Percentiles rank a stretch among this genome's conserved stretches.
phyloP scores from a whole-genome alignment of 2,888 invertebrate species.

The Blastobasis lacticolella region DNA sequence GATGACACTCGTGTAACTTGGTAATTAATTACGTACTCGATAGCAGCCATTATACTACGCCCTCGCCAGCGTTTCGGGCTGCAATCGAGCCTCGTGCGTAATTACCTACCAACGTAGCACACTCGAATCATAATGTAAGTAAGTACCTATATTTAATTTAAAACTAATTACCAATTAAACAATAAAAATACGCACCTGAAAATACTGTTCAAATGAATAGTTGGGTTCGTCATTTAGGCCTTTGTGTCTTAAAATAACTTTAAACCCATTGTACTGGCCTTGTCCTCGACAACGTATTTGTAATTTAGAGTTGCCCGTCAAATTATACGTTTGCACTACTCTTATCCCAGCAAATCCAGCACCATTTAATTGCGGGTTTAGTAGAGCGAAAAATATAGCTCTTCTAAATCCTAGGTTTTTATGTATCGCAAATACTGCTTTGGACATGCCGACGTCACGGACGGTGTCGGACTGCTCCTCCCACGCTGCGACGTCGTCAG shows the following conservation, averaged over 20 bases:
- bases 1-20: too few species aligned
- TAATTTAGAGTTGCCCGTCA: conserved; percentile 62
- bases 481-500: conserved; percentile 70
- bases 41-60: too few species aligned
- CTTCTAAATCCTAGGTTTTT: conserved; percentile 74
- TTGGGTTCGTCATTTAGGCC: conserved; percentile 71
- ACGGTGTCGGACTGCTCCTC: conserved; percentile 78
- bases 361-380: conserved; percentile 79
- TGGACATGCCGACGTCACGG: conserved; percentile 78
- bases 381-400: conserved; percentile 76
- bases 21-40: too few species aligned
- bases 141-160: too few species aligned
- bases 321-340: conserved; percentile 60
- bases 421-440: conserved; percentile 74
- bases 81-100: too few species aligned
- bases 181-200: conserved; percentile 46
- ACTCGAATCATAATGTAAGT: too few species aligned
- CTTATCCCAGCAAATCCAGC: conserved; percentile 79
- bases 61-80: too few species aligned
- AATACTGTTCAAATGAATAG: conserved; percentile 76
- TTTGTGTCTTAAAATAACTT: conserved; percentile 75
- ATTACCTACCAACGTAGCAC: too few species aligned
- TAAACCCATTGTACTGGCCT: conserved; percentile 74
- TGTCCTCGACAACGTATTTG: conserved; percentile 74
- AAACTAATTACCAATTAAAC: too few species aligned